Percentiles rank a stretch among this genome's conserved stretches.
Conservation (phyloP, 2,113 vertebrate species). For the Myotis davidii region DNA sequence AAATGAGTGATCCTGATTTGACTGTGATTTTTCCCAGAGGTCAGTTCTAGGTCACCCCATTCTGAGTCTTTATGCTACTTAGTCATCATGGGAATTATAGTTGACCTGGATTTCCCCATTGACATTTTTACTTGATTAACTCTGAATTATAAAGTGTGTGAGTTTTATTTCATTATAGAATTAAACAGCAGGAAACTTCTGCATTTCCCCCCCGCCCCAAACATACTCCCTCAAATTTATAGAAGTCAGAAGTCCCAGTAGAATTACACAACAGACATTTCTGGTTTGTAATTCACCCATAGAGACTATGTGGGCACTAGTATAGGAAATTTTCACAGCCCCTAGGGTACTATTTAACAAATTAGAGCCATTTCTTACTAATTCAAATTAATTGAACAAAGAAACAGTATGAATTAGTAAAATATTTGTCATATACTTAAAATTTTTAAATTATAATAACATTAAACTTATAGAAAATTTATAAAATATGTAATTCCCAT, state of each 20-base stretch:
- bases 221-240: slow-evolving; percentile 44
- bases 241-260: slow-evolving; percentile 46
- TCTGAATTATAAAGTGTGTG: slow-evolving; percentile 37
- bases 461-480: not conserved
- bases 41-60: slow-evolving; percentile 46
- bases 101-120: slow-evolving; percentile 69
- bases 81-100: slow-evolving; percentile 70
- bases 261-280: slow-evolving; percentile 30
- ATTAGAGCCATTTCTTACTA: slow-evolving; percentile 32
- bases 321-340: slow-evolving; percentile 2
- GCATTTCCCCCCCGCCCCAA: slow-evolving; percentile 62
- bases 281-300: not conserved
- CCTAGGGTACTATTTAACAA: not conserved
- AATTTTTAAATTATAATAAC: not conserved
- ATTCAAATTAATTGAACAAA: slow-evolving; percentile 2
- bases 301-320: not conserved
- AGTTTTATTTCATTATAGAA: slow-evolving; percentile 57
- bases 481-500: not conserved
- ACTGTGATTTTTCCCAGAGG: slow-evolving; percentile 53
- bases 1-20: slow-evolving; percentile 55
- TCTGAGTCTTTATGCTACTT: slow-evolving; percentile 17
- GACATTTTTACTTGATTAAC: slow-evolving; percentile 59
- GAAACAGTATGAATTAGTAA: not conserved
- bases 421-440: not conserved
- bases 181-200: slow-evolving; percentile 70